phyloP scores from a whole-genome alignment of 2,888 invertebrate genomes.

The Sarcophaga carnaria region DNA sequence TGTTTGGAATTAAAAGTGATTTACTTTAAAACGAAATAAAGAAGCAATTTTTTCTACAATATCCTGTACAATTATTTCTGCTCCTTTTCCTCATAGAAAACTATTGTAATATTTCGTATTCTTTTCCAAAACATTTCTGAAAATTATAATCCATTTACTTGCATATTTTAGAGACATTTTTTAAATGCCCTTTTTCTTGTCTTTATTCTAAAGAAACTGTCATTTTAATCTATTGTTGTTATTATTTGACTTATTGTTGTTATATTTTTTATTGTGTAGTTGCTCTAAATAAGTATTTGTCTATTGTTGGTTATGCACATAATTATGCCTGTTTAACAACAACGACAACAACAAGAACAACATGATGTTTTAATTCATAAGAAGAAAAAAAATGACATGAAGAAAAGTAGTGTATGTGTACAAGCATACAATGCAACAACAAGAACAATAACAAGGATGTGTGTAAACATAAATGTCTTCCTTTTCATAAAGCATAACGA shows the following conservation, averaged over 20 bases:
- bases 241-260: slow-evolving; percentile 16
- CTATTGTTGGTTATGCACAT: slow-evolving; percentile 65
- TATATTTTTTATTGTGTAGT: slow-evolving; percentile 22
- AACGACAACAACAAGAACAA: slow-evolving; percentile 9
- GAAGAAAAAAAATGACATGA: too few species aligned
- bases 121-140: too few species aligned
- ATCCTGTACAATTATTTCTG: too few species aligned
- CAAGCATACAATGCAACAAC: slow-evolving; percentile 2
- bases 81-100: too few species aligned
- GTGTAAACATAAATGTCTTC: slow-evolving; percentile 33
- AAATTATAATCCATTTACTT: too few species aligned
- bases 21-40: too few species aligned
- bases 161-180: too few species aligned
- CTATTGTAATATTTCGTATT: too few species aligned
- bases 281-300: slow-evolving; percentile 49
- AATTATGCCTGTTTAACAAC: slow-evolving; percentile 59
- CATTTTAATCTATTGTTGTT: slow-evolving; percentile 8
- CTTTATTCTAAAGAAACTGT: too few species aligned
- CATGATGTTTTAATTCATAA: slow-evolving; percentile 16
- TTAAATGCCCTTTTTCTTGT: too few species aligned
- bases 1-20: too few species aligned
- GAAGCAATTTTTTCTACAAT: too few species aligned
- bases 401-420: neutral
- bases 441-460: neutral
- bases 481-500: slow-evolving; percentile 23